Base-by-base conservation (phyloP, 2,888 invertebrate genomes). In the Tinea semifulvella region DNA sequence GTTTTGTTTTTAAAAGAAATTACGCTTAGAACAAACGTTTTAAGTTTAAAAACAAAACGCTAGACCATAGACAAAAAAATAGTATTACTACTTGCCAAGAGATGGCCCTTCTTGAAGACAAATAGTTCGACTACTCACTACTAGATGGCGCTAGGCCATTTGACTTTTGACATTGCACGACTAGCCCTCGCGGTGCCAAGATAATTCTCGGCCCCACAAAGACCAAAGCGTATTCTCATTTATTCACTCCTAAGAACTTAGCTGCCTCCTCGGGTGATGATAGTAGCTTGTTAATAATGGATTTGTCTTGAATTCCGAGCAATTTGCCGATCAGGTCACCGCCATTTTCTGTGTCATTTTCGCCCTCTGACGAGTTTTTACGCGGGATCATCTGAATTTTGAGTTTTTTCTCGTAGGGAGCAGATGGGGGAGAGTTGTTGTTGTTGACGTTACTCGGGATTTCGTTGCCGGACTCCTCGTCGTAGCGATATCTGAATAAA, bases 241-340 rank as follows among this genome's bases (percentile, higher is more conserved):
- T 90, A 50, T 92, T 90, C 43, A 95, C 91, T 17, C 96, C 91
- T 17, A 96, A 79, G 51, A 95, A 85, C 63, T 93, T 92, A 1
- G 95, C 95, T 17, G 95, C 95, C 63, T 93, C 93, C 20, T 93
- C 88, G 1, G 90, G 87, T 18, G 92, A 91, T 2, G 89, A 85
- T 22, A 96, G 84, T 51, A 92, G 85, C 68, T 90, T 89, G 60
- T 96, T 95, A 45, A 96, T 89, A 48, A 92, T 87, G 11, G 90
- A 89, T 53, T 90, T 88, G 65, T 94, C 94, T 31, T 91, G 88
- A 48, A 96, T 92, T 0, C 95, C 96, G 13, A 96, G 77, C 1
- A 96, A 83, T 68, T 95, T 94, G 7, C 94, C 94, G 54, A 96
- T 94, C 46, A 96, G 83, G 65, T 94, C 94, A 48, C 86, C 84